phyloP scores from a whole-genome alignment of 2,888 invertebrate genomes.

The Bembecia ichneumoniformis region DNA sequence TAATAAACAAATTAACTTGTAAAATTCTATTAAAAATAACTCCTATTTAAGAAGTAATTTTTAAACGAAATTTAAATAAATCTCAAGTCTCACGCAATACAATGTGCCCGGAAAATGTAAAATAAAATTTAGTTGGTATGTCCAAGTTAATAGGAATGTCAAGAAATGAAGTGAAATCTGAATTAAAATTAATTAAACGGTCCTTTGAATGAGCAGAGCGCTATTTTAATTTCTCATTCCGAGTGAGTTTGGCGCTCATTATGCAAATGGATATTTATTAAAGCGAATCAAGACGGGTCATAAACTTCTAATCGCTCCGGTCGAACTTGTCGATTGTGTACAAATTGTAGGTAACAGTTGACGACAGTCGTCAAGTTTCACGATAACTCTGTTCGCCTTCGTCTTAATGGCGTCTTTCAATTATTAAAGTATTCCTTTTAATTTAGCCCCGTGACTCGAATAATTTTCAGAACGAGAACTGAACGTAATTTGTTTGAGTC shows the following conservation, averaged over 20 bases:
- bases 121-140: neutral
- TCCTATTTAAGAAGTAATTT: too few relatives aligned
- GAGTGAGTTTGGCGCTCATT: constrained; percentile 30
- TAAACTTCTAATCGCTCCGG: constrained; percentile 1
- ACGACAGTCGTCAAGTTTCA: constrained; percentile 24
- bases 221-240: constrained; percentile 28
- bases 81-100: too few relatives aligned
- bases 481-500: too few relatives aligned
- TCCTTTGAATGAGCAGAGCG: constrained; percentile 21
- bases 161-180: constrained; percentile 3
- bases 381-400: constrained; percentile 16
- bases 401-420: constrained; percentile 27
- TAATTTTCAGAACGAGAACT: constrained; percentile 17
- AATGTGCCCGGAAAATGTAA: too few relatives aligned
- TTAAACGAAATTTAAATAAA: too few relatives aligned
- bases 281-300: constrained; percentile 14
- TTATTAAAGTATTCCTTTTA: constrained; percentile 42
- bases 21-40: too few relatives aligned
- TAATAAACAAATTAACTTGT: too few relatives aligned
- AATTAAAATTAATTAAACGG: constrained; percentile 33
- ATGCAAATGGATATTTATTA: constrained; percentile 34
- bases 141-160: neutral
- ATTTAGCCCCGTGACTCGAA: constrained; percentile 28
- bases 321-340: constrained; percentile 3
- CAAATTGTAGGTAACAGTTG: constrained; percentile 35